Evolutionary conservation across 2,797 vertebrate genomes (phyloP), one percentile per base, ranked within the genome.

Genomic region (Pristis pectinata): DNA sequence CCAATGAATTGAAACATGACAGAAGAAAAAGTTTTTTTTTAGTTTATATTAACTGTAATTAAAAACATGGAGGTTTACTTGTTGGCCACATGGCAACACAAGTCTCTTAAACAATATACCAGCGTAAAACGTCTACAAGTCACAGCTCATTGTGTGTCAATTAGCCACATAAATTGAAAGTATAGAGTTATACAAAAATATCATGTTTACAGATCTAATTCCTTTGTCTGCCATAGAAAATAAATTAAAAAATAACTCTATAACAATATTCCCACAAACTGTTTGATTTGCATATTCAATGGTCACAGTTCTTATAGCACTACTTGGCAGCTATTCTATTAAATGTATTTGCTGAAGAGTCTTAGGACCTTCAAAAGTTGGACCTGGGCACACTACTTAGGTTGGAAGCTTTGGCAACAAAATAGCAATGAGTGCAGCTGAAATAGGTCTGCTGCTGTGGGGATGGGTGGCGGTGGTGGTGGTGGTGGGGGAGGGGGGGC

Each of bases 141-240:
- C 9, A 93, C 89, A 70, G 2, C 89, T 37, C n/a, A 67, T 44
- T 67, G 59, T 24, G 37, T 27, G 64, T 70, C 24, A 24, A 72
- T 22, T 24, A 7, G 34, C 41, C 61, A 37, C 7, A 93, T 13
- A 30, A 11, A 44, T 24, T 91, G 34, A 64, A 37, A 93, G 41
- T 13, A 93, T 41, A n/a, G 30, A 87, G 89, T 37, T 67, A 70
- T 41, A 49, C 24, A 93, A 93, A 93, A 93, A 44, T 93, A 27
- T 44, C 37, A 70, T 27, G 27, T 92, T 11, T 41, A 70, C 61
- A 37, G n/a, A 92, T 3, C 61, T 27, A 67, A 56, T 67, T 92
- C 13, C 56, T 67, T 67, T 10, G 30, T 61, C 30, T 89, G 19
- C 37, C 91, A 93, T 70, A 93, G 27, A 72, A 93, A 93, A 72